phyloP scores from a whole-genome alignment of 2,888 invertebrate genomes.

The Oscheius onirici region DNA sequence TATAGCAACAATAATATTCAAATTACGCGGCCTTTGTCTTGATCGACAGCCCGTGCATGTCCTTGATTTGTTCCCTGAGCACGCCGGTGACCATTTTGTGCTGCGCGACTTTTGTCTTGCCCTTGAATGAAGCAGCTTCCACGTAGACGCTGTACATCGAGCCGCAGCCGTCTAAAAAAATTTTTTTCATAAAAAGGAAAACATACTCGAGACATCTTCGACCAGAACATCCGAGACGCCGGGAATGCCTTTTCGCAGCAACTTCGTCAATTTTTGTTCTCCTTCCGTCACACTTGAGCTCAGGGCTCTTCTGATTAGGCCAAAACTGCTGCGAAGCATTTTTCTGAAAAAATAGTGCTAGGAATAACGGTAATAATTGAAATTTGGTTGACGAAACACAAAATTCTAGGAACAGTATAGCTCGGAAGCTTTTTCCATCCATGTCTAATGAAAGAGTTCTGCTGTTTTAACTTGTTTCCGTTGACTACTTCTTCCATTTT shows the following conservation, averaged over 20 bases:
- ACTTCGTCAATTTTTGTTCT: slow-evolving; percentile 66
- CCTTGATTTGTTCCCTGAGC: slow-evolving; percentile 82
- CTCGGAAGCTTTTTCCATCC: no score
- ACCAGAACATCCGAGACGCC: slow-evolving; percentile 70
- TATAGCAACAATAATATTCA: background rate
- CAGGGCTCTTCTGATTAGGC: slow-evolving; percentile 10
- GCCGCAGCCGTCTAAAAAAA: slow-evolving; percentile 73
- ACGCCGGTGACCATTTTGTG: slow-evolving; percentile 63
- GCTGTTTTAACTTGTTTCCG: no score
- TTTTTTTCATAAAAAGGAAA: background rate
- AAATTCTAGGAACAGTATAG: no score
- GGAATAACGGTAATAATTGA: no score
- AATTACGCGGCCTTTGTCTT: slow-evolving; percentile 76
- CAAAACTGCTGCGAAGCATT: slow-evolving; percentile 14
- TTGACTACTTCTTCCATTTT: no score
- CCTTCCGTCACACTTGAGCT: slow-evolving; percentile 54
- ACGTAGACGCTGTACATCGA: slow-evolving; percentile 74
- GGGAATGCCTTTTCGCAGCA: slow-evolving; percentile 70
- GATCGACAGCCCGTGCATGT: slow-evolving; percentile 86
- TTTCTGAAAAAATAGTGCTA: background rate
- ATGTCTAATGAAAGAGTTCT: no score
- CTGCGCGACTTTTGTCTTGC: slow-evolving; percentile 71
- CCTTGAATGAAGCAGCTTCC: slow-evolving; percentile 72
- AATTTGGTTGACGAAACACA: no score
- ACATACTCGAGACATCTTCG: slow-evolving; percentile 72